A percentile compares a stretch with the other conserved stretches of the same genome.
Evolutionary conservation across 2,888 invertebrate species (phyloP).

Genomic region (Pseudoips prasinana): DNA sequence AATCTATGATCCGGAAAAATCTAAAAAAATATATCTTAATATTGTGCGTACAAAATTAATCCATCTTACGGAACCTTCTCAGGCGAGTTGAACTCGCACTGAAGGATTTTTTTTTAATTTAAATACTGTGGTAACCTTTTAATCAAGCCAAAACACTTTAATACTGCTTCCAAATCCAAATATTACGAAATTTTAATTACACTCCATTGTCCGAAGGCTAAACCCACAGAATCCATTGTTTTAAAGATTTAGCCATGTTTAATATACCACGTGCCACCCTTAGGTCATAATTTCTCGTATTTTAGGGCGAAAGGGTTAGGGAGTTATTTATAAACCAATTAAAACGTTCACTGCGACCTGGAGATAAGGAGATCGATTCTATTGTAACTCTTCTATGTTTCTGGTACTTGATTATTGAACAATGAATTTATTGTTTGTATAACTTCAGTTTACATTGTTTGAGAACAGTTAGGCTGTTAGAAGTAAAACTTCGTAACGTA

Average conservation of each 20-base stretch:
- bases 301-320: slow-evolving; percentile 56
- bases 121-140: too few relatives aligned
- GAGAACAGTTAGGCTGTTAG: too few relatives aligned
- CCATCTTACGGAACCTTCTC: too few relatives aligned
- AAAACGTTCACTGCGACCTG: slow-evolving; percentile 64
- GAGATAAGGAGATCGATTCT: slow-evolving; percentile 60
- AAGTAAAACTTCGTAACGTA: too few relatives aligned
- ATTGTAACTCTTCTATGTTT: slow-evolving; percentile 43
- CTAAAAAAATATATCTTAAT: too few relatives aligned
- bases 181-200: slow-evolving; percentile 33
- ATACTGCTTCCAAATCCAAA: slow-evolving; percentile 2
- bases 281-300: slow-evolving; percentile 65
- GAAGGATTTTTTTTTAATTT: too few relatives aligned
- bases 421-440: slow-evolving; percentile 32
- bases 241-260: slow-evolving; percentile 32
- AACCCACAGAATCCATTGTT: slow-evolving; percentile 29
- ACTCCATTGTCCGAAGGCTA: slow-evolving; percentile 25
- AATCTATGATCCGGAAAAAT: too few relatives aligned
- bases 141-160: neutral
- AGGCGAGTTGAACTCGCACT: too few relatives aligned
- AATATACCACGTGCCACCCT: slow-evolving; percentile 49
- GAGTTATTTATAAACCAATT: slow-evolving; percentile 80
- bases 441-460: slow-evolving; percentile 19
- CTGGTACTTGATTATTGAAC: slow-evolving; percentile 20
- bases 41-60: too few relatives aligned